These are phyloP conservation scores for Psammodynastes pulverulentus DNA, from an alignment of 2,113 vertebrate genomes.

Conservation along the genomic window DNA sequence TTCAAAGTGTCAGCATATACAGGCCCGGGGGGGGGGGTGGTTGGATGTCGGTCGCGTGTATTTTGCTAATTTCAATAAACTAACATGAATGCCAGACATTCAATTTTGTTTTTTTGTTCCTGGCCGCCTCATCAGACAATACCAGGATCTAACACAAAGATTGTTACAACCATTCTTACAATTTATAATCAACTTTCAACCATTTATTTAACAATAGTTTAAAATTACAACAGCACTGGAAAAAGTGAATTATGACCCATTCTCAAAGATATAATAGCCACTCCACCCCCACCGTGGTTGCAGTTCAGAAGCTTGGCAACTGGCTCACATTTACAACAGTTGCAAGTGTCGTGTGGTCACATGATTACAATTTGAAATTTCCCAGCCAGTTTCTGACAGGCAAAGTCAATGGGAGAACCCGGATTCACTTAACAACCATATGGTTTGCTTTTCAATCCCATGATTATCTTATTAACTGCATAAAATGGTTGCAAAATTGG, in stretches of 20 bases:
- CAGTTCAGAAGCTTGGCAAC: too few relatives aligned
- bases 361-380: not conserved
- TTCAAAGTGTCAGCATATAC: too few relatives aligned
- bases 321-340: not conserved
- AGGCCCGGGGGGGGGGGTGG: too few relatives aligned
- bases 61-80: too few relatives aligned
- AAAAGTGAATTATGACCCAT: not conserved
- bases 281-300: not conserved
- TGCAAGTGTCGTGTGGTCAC: not conserved
- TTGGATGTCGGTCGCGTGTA: too few relatives aligned
- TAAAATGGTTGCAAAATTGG: not conserved
- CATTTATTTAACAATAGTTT: not conserved
- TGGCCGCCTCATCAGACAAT: too few relatives aligned
- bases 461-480: not conserved
- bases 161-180: not conserved
- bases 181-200: not conserved
- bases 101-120: too few relatives aligned
- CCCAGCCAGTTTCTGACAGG: not conserved
- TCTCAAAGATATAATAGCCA: not conserved
- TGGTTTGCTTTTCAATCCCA: not conserved
- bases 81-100: too few relatives aligned
- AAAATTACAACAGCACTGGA: not conserved
- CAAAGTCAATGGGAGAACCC: not conserved
- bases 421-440: not conserved
- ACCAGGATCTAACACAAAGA: too few relatives aligned